These are phyloP conservation scores for Tetanocera ferruginea DNA, from an alignment of 2,888 invertebrate species.

Conservation along the genomic window DNA sequence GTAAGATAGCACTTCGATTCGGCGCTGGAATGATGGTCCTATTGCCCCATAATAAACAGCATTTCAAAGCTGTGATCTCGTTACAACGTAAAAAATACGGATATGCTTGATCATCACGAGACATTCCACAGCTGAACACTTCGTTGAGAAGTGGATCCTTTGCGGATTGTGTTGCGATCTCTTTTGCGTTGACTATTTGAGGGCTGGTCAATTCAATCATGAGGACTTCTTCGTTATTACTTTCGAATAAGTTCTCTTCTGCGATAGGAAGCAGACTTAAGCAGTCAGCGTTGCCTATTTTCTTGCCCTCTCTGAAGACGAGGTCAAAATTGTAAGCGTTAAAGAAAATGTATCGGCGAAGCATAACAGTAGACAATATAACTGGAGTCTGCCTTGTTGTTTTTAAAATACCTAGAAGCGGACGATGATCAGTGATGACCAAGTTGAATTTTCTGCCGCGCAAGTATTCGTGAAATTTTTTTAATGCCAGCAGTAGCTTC, in stretches of 20 bases:
- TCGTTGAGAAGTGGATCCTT: too few species aligned
- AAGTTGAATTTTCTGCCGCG: conserved; percentile 42
- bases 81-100: conserved; percentile 32
- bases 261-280: conserved; percentile 37
- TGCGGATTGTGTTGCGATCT: too few species aligned
- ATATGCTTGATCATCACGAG: too few species aligned
- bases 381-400: too few species aligned
- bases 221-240: conserved; percentile 35
- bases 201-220: too few species aligned
- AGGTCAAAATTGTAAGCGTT: too few species aligned
- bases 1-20: too few species aligned
- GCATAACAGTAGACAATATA: too few species aligned
- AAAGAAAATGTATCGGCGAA: too few species aligned
- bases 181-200: too few species aligned
- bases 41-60: conserved; percentile 44
- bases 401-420: conserved; percentile 44
- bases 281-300: conserved; percentile 33
- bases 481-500: conserved; percentile 43
- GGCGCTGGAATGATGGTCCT: conserved; percentile 38
- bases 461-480: conserved; percentile 43
- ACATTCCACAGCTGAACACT: too few species aligned
- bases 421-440: conserved; percentile 39
- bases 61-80: conserved; percentile 31
- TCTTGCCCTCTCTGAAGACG: too few species aligned
- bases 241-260: conserved; percentile 16